A percentile compares a stretch with the other conserved stretches of the same genome.
These are phyloP conservation scores for Schlechtendalia chinensis DNA, from an alignment of 1,140 invertebrate genomes.

Conservation along the genomic window DNA sequence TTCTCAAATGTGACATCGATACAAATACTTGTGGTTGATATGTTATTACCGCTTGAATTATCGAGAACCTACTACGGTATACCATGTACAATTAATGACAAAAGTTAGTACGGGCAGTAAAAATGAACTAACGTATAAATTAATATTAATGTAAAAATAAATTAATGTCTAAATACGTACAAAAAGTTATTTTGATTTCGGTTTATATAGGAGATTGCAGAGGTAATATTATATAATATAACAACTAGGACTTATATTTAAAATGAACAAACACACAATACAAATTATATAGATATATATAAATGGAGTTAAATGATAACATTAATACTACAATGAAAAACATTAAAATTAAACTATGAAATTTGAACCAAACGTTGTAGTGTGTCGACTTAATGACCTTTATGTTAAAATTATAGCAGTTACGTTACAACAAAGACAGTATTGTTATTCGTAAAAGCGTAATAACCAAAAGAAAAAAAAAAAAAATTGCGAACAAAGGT, in stretches of 20 bases:
- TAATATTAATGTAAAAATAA: no score
- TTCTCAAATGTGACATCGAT: no score
- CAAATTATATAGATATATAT: constrained; percentile 1
- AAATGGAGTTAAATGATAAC: not conserved
- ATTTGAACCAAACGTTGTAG: not conserved
- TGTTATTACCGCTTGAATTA: not conserved
- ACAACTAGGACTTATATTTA: not conserved
- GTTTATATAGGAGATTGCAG: constrained; percentile 20
- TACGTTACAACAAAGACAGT: not conserved
- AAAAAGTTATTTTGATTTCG: constrained; percentile 31
- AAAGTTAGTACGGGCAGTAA: constrained; percentile 9
- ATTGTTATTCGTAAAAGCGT: not conserved
- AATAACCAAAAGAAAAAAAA: not conserved
- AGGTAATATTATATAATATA: not conserved
- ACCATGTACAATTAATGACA: constrained; percentile 7
- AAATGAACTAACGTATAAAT: no score
- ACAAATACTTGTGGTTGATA: not conserved
- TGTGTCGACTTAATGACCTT: not conserved
- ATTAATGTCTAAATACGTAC: not conserved
- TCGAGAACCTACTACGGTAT: not conserved
- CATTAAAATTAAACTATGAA: not conserved
- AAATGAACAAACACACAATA: constrained; percentile 15
- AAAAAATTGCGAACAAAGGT: not conserved
- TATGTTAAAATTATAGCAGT: constrained; percentile 24
- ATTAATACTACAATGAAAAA: not conserved